phyloP scores from a whole-genome alignment of 2,888 invertebrate species.

The Hofmannophila pseudospretella region DNA sequence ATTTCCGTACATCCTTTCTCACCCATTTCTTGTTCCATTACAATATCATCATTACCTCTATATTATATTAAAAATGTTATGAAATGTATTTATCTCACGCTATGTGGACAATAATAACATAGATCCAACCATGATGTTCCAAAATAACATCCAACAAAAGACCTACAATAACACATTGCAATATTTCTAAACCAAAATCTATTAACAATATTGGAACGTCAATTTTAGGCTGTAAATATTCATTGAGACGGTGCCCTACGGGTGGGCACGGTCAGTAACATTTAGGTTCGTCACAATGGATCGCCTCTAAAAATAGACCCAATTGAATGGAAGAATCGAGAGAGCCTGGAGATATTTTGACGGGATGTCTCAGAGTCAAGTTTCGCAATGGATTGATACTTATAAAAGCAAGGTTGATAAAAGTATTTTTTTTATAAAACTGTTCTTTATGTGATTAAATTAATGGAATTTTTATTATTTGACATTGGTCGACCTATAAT shows the following conservation, averaged over 20 bases:
- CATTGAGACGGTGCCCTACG: constrained; percentile 21
- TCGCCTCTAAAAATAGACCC: constrained; percentile 26
- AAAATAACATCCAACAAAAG: not conserved
- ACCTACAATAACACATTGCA: not conserved
- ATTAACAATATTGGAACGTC: constrained; percentile 7
- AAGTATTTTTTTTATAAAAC: not conserved
- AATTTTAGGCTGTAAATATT: constrained; percentile 15
- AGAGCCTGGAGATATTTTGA: not conserved
- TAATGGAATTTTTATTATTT: no score
- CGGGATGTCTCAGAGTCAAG: not conserved
- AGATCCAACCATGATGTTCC: not conserved
- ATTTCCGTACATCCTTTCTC: no score
- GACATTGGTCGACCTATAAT: no score
- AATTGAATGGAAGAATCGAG: constrained; percentile 15
- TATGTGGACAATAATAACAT: no score
- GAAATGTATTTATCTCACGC: no score
- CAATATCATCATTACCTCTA: no score
- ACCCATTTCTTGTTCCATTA: no score
- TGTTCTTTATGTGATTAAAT: no score
- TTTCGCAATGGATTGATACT: not conserved
- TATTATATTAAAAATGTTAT: no score
- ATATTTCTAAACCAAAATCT: constrained; percentile 10
- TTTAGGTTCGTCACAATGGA: constrained; percentile 24
- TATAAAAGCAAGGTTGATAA: no score
- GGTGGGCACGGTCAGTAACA: constrained; percentile 28